Percentiles rank a stretch among this genome's conserved stretches.
Evolutionary conservation across 2,113 vertebrate species (phyloP).

Genomic region (Dascyllus trimaculatus): DNA sequence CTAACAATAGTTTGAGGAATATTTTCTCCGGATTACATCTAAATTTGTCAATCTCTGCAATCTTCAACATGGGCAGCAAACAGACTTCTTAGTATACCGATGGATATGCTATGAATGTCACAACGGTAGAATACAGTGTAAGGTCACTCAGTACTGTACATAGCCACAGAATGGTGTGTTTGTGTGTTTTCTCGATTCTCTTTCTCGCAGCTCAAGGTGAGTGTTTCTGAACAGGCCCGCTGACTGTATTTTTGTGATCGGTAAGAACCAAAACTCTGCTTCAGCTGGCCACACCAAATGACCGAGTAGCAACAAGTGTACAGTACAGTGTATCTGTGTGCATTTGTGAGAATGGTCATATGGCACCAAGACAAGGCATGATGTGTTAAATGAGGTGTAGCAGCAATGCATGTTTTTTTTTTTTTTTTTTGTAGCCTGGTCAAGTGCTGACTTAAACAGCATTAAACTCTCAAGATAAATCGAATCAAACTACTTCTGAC

Average conservation of each 20-base stretch:
- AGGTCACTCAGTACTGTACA: slow-evolving; percentile 73
- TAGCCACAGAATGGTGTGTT: slow-evolving; percentile 37
- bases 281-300: slow-evolving; percentile 15
- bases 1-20: slow-evolving; percentile 23
- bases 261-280: slow-evolving; percentile 27
- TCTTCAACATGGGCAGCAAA: slow-evolving; percentile 15
- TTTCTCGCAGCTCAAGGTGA: slow-evolving; percentile 23
- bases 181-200: slow-evolving; percentile 17
- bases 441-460: slow-evolving; percentile 54
- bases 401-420: slow-evolving; percentile 76
- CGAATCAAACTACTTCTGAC: slow-evolving; percentile 58
- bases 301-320: slow-evolving; percentile 36
- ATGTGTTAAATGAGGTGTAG: slow-evolving; percentile 76
- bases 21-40: slow-evolving; percentile 19
- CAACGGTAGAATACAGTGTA: slow-evolving; percentile 73
- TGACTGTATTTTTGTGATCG: slow-evolving; percentile 8
- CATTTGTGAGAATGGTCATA: slow-evolving; percentile 56
- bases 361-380: slow-evolving; percentile 82
- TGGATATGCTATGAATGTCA: slow-evolving; percentile 60
- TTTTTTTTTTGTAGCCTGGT: slow-evolving; percentile 42
- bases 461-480: slow-evolving; percentile 52
- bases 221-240: slow-evolving; percentile 26
- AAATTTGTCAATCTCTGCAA: slow-evolving; percentile 23
- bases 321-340: slow-evolving; percentile 28
- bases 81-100: slow-evolving; percentile 18